Percentiles rank a stretch among this genome's conserved stretches.
Conservation (phyloP, 2,113 vertebrate species). For the Callipepla californica region DNA sequence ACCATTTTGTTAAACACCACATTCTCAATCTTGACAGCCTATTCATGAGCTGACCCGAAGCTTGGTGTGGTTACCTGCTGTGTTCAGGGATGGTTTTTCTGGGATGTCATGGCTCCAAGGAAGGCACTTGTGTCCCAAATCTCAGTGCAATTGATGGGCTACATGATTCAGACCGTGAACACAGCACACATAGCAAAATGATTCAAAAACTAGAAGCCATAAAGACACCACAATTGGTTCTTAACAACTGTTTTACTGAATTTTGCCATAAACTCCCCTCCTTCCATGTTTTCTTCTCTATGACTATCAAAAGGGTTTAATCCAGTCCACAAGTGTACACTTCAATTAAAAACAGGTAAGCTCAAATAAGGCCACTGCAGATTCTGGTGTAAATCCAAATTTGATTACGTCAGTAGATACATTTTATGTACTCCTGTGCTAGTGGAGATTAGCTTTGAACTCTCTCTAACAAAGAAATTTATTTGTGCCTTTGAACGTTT, state of each 20-base stretch:
- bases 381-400: neutral
- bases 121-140: neutral
- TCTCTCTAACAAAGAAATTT: neutral
- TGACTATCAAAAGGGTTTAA: neutral
- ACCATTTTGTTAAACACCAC: neutral
- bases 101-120: neutral
- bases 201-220: neutral
- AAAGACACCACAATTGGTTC: neutral
- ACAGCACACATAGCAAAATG: neutral
- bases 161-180: neutral
- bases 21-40: neutral
- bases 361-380: neutral
- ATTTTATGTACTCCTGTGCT: neutral
- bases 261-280: neutral
- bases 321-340: neutral
- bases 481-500: slow-evolving; percentile 6
- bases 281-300: neutral
- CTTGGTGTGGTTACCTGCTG: neutral
- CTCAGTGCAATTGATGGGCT: neutral
- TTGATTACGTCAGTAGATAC: neutral
- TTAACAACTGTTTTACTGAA: neutral
- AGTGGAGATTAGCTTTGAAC: slow-evolving; percentile 24
- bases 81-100: accelerated
- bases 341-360: neutral
- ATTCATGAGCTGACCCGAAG: neutral